Evolutionary conservation across 2,888 invertebrate genomes (phyloP), one percentile per base, ranked within the genome.

Genomic region (Phragmatobia fuliginosa): DNA sequence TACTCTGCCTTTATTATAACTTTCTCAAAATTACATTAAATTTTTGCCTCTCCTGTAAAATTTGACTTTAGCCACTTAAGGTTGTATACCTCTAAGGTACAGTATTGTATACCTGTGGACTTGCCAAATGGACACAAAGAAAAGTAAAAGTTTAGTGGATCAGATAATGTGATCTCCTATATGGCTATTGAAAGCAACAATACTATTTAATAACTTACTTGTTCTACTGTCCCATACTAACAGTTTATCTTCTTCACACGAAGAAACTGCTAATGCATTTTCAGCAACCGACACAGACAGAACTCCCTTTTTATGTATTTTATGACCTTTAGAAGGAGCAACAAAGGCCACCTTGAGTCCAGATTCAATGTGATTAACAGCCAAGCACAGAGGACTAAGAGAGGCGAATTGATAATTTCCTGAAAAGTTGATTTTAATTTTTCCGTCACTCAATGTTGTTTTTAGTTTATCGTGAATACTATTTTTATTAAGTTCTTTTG

Each of bases 191-290:
- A 36, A 36, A 36, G 36, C 36, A 10, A 36, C 10, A 11, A 10
- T 38, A 38, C 14, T 4, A 3, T 38, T 49, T 21, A 45, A 62
- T 38, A 67, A 81, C 87, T 87, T 91, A 90, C 97, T 96, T 85
- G 95, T 96, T 78, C 95, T 92, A 62, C 96, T 96, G 80, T 97
- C 96, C 97, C 97, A 97, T 21, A 97, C 91, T 66, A 95, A 85
- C 2, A 97, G 87, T 80, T 95, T 95, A 73, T 96, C 96, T 69
- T 94, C 95, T 76, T 95, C 95, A 87, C 96, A 96, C 68, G 96
- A 95, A 16, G 97, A 97, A 25, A 96, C 95, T 41, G 96, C 96
- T 52, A 97, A 88, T 18, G 96, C 96, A 82, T 96, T 96, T 65
- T 95, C 91, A 63, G 96, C 95, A 33, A 84, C 95, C 79, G 96